Percentiles rank a stretch among this genome's conserved stretches.
phyloP scores from a whole-genome alignment of 1,140 invertebrate species.

The Drosophila ambigua region DNA sequence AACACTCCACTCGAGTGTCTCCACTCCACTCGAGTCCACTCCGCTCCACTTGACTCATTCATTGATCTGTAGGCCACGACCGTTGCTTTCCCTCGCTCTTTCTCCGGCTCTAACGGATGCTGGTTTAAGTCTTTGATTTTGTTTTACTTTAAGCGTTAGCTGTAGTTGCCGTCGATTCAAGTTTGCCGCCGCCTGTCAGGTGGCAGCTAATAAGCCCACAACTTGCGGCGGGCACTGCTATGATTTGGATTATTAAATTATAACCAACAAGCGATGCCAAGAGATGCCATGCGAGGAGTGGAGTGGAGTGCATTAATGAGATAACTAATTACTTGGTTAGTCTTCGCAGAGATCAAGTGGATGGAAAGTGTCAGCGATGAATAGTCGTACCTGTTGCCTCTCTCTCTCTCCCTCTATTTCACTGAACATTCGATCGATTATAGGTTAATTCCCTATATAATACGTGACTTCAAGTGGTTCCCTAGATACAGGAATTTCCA shows the following conservation, averaged over 20 bases:
- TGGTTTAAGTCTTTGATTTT: conserved; percentile 16
- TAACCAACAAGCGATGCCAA: conserved; percentile 16
- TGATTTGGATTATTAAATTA: conserved; percentile 12
- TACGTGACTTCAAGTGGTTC: too few species aligned
- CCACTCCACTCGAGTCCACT: conserved; percentile 8
- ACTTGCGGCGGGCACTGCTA: too few species aligned
- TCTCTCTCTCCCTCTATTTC: too few species aligned
- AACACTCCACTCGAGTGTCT: conserved; percentile 4
- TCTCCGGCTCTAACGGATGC: conserved; percentile 3
- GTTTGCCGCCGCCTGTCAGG: conserved; percentile 36
- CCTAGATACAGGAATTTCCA: too few species aligned
- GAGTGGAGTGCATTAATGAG: too few species aligned
- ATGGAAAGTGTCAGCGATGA: too few species aligned
- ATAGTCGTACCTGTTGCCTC: too few species aligned
- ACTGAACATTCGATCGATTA: too few species aligned
- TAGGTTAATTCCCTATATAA: too few species aligned
- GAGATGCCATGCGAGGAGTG: conserved; percentile 3
- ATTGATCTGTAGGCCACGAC: conserved; percentile 40
- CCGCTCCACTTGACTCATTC: conserved; percentile 49
- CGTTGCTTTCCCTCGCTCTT: conserved; percentile 14
- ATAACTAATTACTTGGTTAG: too few species aligned
- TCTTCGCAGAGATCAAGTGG: too few species aligned
- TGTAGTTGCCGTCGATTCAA: conserved; percentile 17
- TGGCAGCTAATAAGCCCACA: conserved; percentile 19
- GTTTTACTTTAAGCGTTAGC: conserved; percentile 32